Evolutionary conservation across 2,888 invertebrate genomes (phyloP).

Genomic region (Ennomos fuscantarius): DNA sequence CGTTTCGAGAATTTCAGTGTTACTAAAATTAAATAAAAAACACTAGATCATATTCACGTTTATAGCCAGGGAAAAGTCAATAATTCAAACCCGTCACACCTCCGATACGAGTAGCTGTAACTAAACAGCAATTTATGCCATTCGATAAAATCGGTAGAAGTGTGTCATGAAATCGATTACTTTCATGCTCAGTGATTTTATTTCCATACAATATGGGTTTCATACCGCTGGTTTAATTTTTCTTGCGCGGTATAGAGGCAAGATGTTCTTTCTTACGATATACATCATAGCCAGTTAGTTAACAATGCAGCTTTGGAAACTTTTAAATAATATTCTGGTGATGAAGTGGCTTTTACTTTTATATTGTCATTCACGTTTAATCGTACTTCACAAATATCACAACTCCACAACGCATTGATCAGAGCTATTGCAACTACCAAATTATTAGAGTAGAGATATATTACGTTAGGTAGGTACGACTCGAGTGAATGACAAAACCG

Average conservation of each 20-base stretch:
- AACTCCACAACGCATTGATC: neutral
- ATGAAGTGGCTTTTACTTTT: too few relatives aligned
- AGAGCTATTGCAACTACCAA: neutral
- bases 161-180: conserved; percentile 35
- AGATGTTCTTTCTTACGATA: too few relatives aligned
- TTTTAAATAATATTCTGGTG: too few relatives aligned
- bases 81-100: conserved; percentile 2
- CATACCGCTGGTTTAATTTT: conserved; percentile 8
- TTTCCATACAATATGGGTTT: conserved; percentile 18
- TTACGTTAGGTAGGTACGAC: too few relatives aligned
- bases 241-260: neutral
- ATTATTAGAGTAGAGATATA: neutral
- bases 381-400: too few relatives aligned
- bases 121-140: conserved; percentile 31
- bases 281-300: too few relatives aligned
- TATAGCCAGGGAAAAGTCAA: conserved; percentile 1
- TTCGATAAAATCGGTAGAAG: conserved; percentile 28
- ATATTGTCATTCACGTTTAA: too few relatives aligned
- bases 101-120: conserved; percentile 5
- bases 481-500: too few relatives aligned
- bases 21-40: neutral
- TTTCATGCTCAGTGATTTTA: conserved; percentile 18
- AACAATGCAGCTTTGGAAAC: too few relatives aligned
- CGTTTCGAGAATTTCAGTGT: neutral
- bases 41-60: neutral